Conservation (phyloP, 2,888 invertebrate species). For the Amiota mariae region DNA sequence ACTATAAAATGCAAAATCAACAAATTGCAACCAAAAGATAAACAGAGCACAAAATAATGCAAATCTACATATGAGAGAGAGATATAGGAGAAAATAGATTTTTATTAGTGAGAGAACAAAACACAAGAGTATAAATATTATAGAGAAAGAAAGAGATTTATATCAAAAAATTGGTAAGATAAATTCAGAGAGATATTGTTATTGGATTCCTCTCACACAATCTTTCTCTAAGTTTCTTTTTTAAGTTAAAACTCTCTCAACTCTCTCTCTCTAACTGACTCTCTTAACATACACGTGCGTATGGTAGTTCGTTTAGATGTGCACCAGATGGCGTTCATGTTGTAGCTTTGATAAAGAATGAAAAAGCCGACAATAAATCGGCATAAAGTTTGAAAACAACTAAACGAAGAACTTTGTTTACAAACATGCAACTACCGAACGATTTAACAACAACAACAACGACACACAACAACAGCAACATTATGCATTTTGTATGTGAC, state of each 20-base stretch:
- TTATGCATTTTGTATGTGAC: no score
- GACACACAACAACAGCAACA: no score
- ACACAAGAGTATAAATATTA: neutral
- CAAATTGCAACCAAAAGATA: neutral
- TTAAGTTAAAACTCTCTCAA: neutral
- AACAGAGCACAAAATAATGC: neutral
- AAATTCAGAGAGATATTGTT: no score
- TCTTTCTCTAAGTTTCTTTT: no score
- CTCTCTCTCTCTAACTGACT: neutral
- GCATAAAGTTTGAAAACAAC: neutral
- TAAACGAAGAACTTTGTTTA: slow-evolving; percentile 14
- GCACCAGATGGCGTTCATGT: slow-evolving; percentile 12
- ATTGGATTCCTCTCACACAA: no score
- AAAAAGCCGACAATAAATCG: neutral
- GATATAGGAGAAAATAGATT: neutral
- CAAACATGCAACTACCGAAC: slow-evolving; percentile 9
- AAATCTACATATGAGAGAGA: neutral
- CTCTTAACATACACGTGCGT: slow-evolving; percentile 13
- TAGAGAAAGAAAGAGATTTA: neutral
- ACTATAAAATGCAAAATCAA: neutral
- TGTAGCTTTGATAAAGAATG: neutral
- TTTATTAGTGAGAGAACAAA: neutral
- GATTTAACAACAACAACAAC: no score
- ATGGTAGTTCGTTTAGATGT: slow-evolving; percentile 8
- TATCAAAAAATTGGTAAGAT: no score